Evolutionary conservation across 2,888 invertebrate species (phyloP).

Genomic region (Oscheius sp.): DNA sequence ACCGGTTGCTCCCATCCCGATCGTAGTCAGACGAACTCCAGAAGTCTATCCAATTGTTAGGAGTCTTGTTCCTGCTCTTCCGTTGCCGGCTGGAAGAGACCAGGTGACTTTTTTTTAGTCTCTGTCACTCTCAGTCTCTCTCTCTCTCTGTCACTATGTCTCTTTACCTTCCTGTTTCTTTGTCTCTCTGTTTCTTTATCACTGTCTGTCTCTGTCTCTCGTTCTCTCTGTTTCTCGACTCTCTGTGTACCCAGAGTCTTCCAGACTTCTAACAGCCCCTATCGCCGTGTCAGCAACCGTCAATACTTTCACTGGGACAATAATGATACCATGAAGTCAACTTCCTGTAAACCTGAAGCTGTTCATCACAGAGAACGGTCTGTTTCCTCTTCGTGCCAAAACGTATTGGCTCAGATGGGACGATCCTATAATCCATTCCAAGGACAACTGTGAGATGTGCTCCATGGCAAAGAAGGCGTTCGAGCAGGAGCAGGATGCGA

Average conservation of each 20-base stretch:
- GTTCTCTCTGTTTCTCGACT: neutral
- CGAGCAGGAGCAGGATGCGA: conserved; percentile 10
- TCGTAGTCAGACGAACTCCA: neutral
- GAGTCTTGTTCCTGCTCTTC: neutral
- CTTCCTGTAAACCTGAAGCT: neutral
- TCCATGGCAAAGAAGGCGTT: conserved; percentile 21
- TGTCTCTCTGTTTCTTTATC: neutral
- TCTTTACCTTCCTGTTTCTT: neutral
- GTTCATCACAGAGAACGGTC: neutral
- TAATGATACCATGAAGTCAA: neutral
- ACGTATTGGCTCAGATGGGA: conserved; percentile 7
- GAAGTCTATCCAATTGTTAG: neutral
- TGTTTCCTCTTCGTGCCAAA: neutral
- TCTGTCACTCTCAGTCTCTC: neutral
- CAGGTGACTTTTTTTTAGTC: no score
- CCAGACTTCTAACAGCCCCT: neutral
- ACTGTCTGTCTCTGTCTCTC: neutral
- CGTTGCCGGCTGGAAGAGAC: neutral
- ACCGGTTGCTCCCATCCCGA: conserved; percentile 11
- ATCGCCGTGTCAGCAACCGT: conserved; percentile 5
- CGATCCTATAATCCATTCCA: conserved; percentile 9
- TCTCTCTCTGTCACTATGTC: neutral
- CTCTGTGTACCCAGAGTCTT: neutral
- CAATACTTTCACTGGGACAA: conserved; percentile 25
- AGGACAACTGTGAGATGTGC: conserved; percentile 27